Evolutionary conservation across 2,113 vertebrate species (phyloP), one percentile per base, ranked within the genome.

Genomic region (Naja naja): DNA sequence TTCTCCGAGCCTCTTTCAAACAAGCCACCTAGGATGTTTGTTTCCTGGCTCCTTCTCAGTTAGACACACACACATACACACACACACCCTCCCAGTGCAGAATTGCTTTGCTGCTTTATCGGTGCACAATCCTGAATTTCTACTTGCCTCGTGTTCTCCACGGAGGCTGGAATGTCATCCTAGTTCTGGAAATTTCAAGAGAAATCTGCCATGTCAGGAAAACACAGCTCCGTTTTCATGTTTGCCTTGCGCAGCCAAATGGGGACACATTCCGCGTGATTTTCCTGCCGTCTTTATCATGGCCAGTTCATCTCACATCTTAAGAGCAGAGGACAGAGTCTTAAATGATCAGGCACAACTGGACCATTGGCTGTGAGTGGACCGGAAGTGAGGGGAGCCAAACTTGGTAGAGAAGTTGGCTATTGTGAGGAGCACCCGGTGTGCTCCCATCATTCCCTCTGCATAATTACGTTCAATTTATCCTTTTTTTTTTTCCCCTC

Each of bases 261-360:
- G 27, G 14, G 25, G 23, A 34, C 9, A 9, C 49, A 4, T 89
- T 45, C 64, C 53, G 12, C 27, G 20, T 43, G 7, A 10, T 27
- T 89, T 23, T 6, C 10, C 20, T 14, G 54, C 88, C 12, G 1
- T 25, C 18, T 55, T 87, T 74, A 39, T 34, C n/a, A 20, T 1
- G 69, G n/a, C 69, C 9, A 10, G 16, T 54, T 86, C 39, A 22
- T 58, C 53, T 47, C 22, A 9, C 2, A 56, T 64, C 85, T 92
- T 60, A 52, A 52, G 43, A 49, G 27, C 55, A n/a, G 54, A 25
- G 18, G 60, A 49, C 0, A 2, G 27, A 58, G 7, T 16, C 81
- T 49, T 9, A 4, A 0, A 30, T 1, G 20, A 16, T 18, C 5
- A 23, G 8, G 87, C 8, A 1, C 27, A 6, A 11, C 1, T 0